Evolutionary conservation across 2,888 invertebrate genomes (phyloP), one percentile per base, ranked within the genome.

Genomic region (Ligdia adustata): DNA sequence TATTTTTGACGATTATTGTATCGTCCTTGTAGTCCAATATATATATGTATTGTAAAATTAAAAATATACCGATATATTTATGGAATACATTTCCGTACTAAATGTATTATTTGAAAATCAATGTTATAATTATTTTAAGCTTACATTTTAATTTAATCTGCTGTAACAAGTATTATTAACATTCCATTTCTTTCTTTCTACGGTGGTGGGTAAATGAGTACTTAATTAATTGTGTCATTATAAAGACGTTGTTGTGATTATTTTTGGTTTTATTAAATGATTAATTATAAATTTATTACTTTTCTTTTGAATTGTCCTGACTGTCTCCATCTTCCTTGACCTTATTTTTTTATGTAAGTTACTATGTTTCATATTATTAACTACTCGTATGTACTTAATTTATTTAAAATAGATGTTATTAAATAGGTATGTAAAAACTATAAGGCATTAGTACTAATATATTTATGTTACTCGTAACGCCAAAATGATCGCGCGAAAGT

Each of bases 231-330:
- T 69, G 70, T 66, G 68, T 60, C 69, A 62, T 28, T n/a, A 24
- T 16, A 62, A 66, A 64, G 66, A 78, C 63, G 62, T 79, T 75
- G 73, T 80, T 79, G 69, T 74, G 62, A 56, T 66, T 42, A 37
- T 64, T 79, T 83, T 85, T 81, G 75, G 72, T 83, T 87, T 82
- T 76, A 86, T 82, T 86, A 89, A 88, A 87, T 66, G 79, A 82
- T 86, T 86, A 75, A 43, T 49, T 72, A 76, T 75, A 64, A 63
- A 72, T 46, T 46, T 60, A 65, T 71, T 77, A 74, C 65, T 60
- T 71, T 64, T 63, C 62, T 74, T 70, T 77, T 75, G 72, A 68
- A 69, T 62, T 59, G 66, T 60, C 59, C 60, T 69, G 18, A 18
- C 4, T 60, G 58, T 38, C 34, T 42, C 48, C 27, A 16, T 55